Base-by-base conservation (phyloP, 2,113 vertebrate genomes). In the Girardinichthys multiradiatus region DNA sequence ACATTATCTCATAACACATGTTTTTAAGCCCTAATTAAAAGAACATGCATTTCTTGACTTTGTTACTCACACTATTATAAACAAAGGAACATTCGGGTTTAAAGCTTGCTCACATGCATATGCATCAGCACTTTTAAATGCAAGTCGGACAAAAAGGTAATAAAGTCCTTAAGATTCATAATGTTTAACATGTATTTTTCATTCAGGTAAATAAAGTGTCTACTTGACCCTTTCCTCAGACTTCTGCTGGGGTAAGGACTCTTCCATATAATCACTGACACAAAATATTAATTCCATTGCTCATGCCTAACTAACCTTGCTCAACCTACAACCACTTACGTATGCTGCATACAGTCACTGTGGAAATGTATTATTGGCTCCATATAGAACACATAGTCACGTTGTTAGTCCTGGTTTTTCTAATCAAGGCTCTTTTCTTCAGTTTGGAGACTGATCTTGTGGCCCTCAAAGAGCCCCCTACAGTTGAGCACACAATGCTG, bases 351-450 rank as follows among this genome's bases (percentile, higher is more conserved):
- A 61, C 35, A 68, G 60, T 64, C 33, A 10, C 21, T 17, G 37
- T 67, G 71, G 73, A 59, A 89, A 81, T 72, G 57, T 76, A 85
- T 75, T 68, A 74, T 76, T 77, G 39, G 68, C 51, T 70, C 45
- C 35, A 64, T 64, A 35, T 37, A 74, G 65, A 76, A 54, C 57
- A 68, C 26, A 76, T 4, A 64, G 29, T 45, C 26, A 65, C 64
- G 33, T 79, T 86, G 91, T 90, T 85, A 84, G 69, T 29, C 74
- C 37, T 59, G 6, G 66, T 74, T 70, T 69, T 60, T 80, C 70
- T 74, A 27, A 72, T 70, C 9, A 64, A 67, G 42, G 58, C 57
- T 74, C 57, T 74, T 48, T 64, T 74, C 29, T 77, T 77, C 48
- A 64, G 66, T 83, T 80, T 57, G 51, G 71, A 80, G 80, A 79